Conservation (phyloP, 2,113 vertebrate species). For the Copsychus sechellarum region DNA sequence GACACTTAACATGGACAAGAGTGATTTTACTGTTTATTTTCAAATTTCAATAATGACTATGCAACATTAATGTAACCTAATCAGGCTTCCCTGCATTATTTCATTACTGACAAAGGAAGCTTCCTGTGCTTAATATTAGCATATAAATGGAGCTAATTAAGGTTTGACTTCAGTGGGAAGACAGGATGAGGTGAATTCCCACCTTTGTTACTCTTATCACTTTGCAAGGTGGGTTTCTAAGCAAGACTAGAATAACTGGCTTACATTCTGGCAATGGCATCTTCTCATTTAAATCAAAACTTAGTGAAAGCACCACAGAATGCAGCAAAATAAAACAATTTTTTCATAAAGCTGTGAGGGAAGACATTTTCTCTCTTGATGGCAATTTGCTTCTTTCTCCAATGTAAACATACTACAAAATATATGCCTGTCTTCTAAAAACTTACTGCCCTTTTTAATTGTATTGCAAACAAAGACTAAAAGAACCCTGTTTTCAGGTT, state of each 20-base stretch:
- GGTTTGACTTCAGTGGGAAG: conserved; percentile 15
- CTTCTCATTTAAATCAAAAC: neutral
- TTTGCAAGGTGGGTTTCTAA: neutral
- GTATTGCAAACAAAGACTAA: neutral
- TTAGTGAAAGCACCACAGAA: neutral
- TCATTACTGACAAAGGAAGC: neutral
- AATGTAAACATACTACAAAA: neutral
- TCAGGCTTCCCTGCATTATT: neutral
- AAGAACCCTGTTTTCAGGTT: neutral
- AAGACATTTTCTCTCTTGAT: neutral
- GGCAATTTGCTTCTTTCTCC: neutral
- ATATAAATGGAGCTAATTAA: neutral
- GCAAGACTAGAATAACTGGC: conserved; percentile 18
- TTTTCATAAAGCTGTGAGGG: neutral
- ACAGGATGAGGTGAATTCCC: conserved; percentile 30
- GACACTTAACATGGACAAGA: neutral
- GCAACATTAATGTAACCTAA: neutral
- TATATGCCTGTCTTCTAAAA: neutral
- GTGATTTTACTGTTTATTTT: neutral
- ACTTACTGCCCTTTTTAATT: neutral
- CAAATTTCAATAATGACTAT: neutral
- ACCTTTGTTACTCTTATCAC: conserved; percentile 41
- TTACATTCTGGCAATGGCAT: neutral
- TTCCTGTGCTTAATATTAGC: neutral
- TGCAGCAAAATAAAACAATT: neutral